Base-by-base conservation (phyloP, 2,888 invertebrate genomes). In the Dasypolia templi region DNA sequence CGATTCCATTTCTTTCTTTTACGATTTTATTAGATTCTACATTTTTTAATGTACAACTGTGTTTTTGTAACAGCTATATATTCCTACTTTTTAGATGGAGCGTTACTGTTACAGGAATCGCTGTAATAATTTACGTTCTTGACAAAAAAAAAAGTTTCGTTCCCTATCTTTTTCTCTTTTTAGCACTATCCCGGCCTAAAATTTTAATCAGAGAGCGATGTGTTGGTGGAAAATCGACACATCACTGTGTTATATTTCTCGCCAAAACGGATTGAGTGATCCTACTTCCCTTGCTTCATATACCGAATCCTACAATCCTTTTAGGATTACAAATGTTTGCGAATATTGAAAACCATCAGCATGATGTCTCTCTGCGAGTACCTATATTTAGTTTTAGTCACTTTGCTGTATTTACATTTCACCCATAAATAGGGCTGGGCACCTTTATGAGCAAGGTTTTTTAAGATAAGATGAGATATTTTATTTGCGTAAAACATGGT, bases 321-420 rank as follows among this genome's bases (percentile, higher is more conserved):
- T 12, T 17, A 3, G 32, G 4, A 39, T 55, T 19, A 66, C 44
- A 74, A 77, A 53, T 53, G 51, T 51, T 73, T 39, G 29, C 9
- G 35, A n/a, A 55, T 39, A 29, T 55, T 55, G n/a, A 32, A 74
- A 56, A 46, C 68, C 29, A 17, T 42, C 17, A 46, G 46, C 46
- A 17, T 35, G 44, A 29, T 9, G 17, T n/a, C 32, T 42, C 26
- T 26, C 2, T 32, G 6, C 3, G 22, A 49, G 49, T 22, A 7
- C n/a, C n/a, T n/a, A n/a, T 19, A 9, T 29, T 29, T 1, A 0
- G 9, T 71, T 46, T 17, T 29, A 1, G 6, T 1, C 17, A 35
- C 17, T 26, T n/a, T 72, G 19, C 19, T 46, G 3, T 19, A 7
- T 55, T 70, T n/a, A 39, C 5, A 19, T 17, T 5, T n/a, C 14